Conservation (phyloP, 2,113 vertebrate genomes). For the Solea solea region DNA sequence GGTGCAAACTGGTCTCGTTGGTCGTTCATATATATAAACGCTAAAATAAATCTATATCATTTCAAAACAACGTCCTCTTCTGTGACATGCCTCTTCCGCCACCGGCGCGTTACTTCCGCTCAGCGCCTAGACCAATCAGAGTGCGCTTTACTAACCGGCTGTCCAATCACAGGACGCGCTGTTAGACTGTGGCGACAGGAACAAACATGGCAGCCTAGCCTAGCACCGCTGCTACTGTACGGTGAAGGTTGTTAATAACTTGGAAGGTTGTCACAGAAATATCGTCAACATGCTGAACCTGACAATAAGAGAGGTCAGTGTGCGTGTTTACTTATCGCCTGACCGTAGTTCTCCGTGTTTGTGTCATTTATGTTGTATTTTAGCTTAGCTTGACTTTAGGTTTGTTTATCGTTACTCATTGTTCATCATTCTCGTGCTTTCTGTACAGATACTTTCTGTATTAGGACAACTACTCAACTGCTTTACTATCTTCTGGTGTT, state of each 20-base stretch:
- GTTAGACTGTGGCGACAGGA: conserved; percentile 4
- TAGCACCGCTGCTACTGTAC: not conserved
- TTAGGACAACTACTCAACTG: too few relatives aligned
- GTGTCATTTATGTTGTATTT: not conserved
- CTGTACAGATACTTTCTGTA: too few relatives aligned
- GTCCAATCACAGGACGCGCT: conserved; percentile 81
- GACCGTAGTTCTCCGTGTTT: not conserved
- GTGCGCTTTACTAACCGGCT: accelerated
- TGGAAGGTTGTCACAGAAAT: not conserved
- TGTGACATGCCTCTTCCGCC: not conserved
- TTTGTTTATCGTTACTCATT: too few relatives aligned
- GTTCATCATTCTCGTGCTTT: too few relatives aligned
- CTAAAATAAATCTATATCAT: not conserved
- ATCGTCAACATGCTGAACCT: conserved; percentile 80
- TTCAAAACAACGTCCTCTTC: conserved; percentile 14
- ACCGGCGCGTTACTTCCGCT: not conserved
- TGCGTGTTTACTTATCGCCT: accelerated
- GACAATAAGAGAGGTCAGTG: conserved; percentile 88
- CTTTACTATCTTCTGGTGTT: too few relatives aligned
- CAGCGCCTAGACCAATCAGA: conserved; percentile 76
- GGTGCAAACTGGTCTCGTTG: not conserved
- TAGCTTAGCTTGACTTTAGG: too few relatives aligned
- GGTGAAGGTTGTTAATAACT: conserved; percentile 42
- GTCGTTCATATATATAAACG: not conserved
- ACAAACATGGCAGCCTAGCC: conserved; percentile 76